Evolutionary conservation across 2,888 invertebrate genomes (phyloP).

Genomic region (Pollenia amentaria): DNA sequence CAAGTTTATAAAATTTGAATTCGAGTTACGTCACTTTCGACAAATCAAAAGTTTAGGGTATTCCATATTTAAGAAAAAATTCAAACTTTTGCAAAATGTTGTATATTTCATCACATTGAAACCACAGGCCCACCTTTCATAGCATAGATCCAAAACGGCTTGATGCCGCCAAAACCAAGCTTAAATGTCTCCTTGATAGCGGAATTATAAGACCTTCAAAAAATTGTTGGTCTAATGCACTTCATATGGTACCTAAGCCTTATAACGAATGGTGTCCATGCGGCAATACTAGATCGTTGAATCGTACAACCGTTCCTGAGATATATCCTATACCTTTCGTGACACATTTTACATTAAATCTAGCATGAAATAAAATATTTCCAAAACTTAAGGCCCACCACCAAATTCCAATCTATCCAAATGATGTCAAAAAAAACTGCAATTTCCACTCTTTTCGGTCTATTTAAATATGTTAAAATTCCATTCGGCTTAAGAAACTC

Average conservation of each 20-base stretch:
- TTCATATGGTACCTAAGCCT: too few species aligned
- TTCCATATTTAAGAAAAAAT: too few species aligned
- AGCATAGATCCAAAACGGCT: background rate
- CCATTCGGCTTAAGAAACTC: slow-evolving; percentile 75
- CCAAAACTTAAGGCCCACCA: slow-evolving; percentile 44
- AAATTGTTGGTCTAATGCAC: slow-evolving; percentile 82
- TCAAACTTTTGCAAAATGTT: too few species aligned
- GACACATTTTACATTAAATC: slow-evolving; percentile 75
- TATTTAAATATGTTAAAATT: slow-evolving; percentile 75
- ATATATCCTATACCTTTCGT: slow-evolving; percentile 80
- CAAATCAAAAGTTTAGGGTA: too few species aligned
- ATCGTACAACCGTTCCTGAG: slow-evolving; percentile 78
- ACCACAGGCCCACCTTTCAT: too few species aligned
- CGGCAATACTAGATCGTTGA: slow-evolving; percentile 79
- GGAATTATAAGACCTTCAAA: too few species aligned
- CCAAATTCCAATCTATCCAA: slow-evolving; percentile 77
- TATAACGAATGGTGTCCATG: too few species aligned
- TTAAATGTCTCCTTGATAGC: slow-evolving; percentile 55
- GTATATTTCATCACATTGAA: too few species aligned
- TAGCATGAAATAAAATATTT: slow-evolving; percentile 57
- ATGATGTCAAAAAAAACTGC: slow-evolving; percentile 59
- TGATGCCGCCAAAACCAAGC: slow-evolving; percentile 61
- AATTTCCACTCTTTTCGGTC: slow-evolving; percentile 44
- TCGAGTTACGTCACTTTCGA: too few species aligned
- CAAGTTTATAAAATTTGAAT: too few species aligned